Base-by-base conservation (phyloP, 2,888 invertebrate genomes). In the Drosophila birchii region DNA sequence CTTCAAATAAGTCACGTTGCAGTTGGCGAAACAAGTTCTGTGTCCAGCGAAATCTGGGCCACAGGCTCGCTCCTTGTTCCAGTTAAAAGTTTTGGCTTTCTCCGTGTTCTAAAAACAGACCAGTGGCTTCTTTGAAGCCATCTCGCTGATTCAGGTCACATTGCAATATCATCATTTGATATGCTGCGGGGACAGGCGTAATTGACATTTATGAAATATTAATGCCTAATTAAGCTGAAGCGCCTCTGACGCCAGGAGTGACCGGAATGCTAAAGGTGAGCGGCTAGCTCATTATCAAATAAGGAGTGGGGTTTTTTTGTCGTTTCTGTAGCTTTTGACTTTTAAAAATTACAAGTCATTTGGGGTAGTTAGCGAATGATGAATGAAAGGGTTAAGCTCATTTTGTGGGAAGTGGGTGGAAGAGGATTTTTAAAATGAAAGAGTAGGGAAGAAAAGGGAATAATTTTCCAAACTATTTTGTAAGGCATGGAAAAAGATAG, bases 181-280 rank as follows among this genome's bases (percentile, higher is more conserved):
- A 56, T 62, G 56, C 43, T 47, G 23, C 41, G 64, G 39, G 54
- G 53, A 26, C 59, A 29, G 16, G 9, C 16, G 74, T 86, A 83
- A 88, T 86, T 83, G 73, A 67, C 81, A 61, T 73, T 76, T 76
- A 86, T 84, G 75, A 84, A 84, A 84, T 84, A 88, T 88, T 88
- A 84, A 84, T 86, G 81, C 76, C 86, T 88, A 84, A 84, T 84
- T 84, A 88, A 78, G 78, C 86, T 74, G 55, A 49, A 56, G 62
- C 66, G 57, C 57, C 70, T 59, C 54, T 72, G 72, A 78, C 67
- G 68, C 55, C 51, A 44, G 36, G 26, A 44, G 29, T 16, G 41
- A 14, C 43, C 56, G 23, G 53, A 57, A 45, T 56, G 54, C 47
- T 64, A 63, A 76, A 56, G 68, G 62, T 47, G 29, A 26, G 14